phyloP scores from a whole-genome alignment of 1,140 invertebrate genomes.

The Psix sp. region DNA sequence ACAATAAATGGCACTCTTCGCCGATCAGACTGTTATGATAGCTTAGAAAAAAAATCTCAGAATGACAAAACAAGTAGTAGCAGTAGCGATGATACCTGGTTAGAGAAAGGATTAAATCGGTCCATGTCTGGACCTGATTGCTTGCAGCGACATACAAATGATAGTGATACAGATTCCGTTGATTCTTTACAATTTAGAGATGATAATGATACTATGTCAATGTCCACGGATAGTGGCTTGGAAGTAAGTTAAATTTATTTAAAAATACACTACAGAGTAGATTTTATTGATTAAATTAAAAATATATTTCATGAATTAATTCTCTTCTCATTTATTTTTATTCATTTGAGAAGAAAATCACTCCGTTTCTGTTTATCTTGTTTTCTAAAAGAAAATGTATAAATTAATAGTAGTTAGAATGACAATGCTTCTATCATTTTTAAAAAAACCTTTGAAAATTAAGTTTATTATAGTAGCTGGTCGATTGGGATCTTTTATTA shows the following conservation, averaged over 20 bases:
- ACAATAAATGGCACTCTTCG: slow-evolving; percentile 72
- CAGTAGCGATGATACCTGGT: slow-evolving; percentile 76
- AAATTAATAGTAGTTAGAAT: no score
- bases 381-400: no score
- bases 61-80: slow-evolving; percentile 71
- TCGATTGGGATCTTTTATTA: no score
- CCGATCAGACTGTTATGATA: slow-evolving; percentile 72
- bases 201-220: slow-evolving; percentile 76
- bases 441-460: no score
- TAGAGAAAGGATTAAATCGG: slow-evolving; percentile 79
- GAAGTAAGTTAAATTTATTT: slow-evolving; percentile 61
- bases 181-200: slow-evolving; percentile 74
- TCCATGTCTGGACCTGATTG: slow-evolving; percentile 85
- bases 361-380: no score
- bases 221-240: slow-evolving; percentile 75
- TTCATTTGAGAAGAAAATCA: no score
- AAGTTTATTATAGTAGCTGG: no score
- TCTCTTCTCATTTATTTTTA: no score
- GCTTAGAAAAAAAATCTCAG: slow-evolving; percentile 73
- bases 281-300: no score
- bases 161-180: slow-evolving; percentile 73
- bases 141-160: slow-evolving; percentile 76
- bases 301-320: no score
- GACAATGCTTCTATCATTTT: no score
- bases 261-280: no score